Conservation (phyloP, 2,797 vertebrate genomes). For the Falco peregrinus region DNA sequence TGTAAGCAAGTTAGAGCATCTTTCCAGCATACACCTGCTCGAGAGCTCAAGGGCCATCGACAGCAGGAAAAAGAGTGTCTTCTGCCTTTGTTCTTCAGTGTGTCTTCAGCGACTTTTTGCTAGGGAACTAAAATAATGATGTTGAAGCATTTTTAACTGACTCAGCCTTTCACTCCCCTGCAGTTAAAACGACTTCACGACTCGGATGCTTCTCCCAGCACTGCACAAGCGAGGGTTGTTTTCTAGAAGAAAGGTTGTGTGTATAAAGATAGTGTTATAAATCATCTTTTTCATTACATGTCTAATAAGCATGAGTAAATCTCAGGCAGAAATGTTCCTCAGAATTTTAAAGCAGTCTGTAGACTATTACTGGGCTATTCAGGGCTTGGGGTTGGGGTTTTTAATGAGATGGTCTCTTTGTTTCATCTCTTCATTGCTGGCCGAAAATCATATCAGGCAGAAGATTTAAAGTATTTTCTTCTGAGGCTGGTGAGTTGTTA, state of each 20-base stretch:
- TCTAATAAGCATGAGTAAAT: neutral
- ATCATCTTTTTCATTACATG: neutral
- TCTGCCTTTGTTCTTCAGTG: neutral
- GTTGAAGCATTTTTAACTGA: neutral
- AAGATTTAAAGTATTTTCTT: slow-evolving; percentile 19
- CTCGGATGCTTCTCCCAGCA: neutral
- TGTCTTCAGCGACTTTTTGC: neutral
- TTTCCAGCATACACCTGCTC: neutral
- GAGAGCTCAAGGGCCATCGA: neutral
- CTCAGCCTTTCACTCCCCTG: neutral
- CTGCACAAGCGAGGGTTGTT: neutral
- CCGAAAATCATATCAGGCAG: neutral
- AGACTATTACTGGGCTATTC: neutral
- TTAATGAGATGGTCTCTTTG: neutral
- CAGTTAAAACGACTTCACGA: neutral
- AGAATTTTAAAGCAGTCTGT: neutral
- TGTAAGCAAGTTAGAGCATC: neutral
- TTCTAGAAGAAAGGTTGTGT: slow-evolving; percentile 23
- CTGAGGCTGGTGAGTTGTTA: neutral
- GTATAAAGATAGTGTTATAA: neutral
- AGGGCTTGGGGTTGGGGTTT: neutral
- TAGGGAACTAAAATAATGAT: neutral
- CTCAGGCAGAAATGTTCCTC: neutral
- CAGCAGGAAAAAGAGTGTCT: neutral
- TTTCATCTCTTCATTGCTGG: neutral